phyloP scores from a whole-genome alignment of 2,113 vertebrate species.

The Carassius carassius region DNA sequence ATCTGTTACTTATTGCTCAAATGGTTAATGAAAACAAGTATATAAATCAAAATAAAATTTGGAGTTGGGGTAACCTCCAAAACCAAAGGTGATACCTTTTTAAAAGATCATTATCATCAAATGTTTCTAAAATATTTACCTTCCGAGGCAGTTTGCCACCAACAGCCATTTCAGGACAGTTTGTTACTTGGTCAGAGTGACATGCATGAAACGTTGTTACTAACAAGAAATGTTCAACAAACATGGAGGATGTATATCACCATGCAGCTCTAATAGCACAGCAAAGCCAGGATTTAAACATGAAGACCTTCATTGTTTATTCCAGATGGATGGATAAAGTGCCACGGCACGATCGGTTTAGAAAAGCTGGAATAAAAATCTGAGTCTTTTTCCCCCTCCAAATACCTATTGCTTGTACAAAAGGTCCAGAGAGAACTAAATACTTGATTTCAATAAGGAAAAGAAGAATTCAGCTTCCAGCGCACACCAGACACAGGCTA shows the following conservation, averaged over 20 bases:
- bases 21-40: no score
- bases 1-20: no score
- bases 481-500: neutral
- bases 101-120: no score
- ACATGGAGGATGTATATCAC: neutral
- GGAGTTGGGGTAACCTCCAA: no score
- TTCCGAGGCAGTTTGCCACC: no score
- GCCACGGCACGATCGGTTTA: neutral
- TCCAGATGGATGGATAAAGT: neutral
- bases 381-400: neutral
- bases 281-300: neutral
- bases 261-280: neutral
- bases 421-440: neutral
- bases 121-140: no score
- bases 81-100: no score
- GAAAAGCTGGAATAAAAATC: neutral
- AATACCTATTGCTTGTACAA: neutral
- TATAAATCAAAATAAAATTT: no score
- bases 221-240: neutral
- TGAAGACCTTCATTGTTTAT: neutral
- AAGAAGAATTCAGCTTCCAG: neutral
- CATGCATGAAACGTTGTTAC: neutral
- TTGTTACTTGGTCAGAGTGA: neutral
- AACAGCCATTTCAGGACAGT: no score
- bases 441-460: neutral